Evolutionary conservation across 2,888 invertebrate species (phyloP).

Genomic region (Patella ulyssiponensis): DNA sequence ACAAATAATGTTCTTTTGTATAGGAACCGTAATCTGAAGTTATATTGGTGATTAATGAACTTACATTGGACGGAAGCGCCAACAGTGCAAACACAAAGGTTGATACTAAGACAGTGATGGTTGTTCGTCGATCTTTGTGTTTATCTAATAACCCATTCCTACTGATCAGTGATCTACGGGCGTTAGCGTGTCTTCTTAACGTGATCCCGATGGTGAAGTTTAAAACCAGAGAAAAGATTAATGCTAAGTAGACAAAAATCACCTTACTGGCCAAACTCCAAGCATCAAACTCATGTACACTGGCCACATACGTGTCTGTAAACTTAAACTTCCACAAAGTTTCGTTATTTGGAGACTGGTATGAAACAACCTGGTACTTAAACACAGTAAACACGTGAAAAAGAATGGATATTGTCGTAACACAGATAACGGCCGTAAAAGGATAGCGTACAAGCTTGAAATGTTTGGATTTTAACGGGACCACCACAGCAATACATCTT

Average conservation of each 20-base stretch:
- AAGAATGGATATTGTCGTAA: not conserved
- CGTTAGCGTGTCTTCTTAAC: not conserved
- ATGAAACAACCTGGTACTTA: not conserved
- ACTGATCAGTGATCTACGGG: not conserved
- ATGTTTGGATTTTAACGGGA: constrained; percentile 5
- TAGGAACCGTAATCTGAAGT: not conserved
- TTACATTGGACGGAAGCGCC: not conserved
- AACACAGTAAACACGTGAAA: not conserved
- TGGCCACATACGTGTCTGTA: not conserved
- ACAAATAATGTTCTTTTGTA: not conserved
- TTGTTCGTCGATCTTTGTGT: not conserved
- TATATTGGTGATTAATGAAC: not conserved
- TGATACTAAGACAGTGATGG: not conserved
- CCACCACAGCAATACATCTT: not conserved
- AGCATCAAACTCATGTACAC: not conserved
- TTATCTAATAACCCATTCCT: not conserved
- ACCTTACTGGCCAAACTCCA: not conserved
- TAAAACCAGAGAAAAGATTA: not conserved
- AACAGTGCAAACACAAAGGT: not conserved
- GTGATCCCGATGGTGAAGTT: not conserved
- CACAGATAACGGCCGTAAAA: not conserved
- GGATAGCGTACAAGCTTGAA: not conserved
- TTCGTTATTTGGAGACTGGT: not conserved
- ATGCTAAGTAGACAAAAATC: not conserved
- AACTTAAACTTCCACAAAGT: not conserved